Evolutionary conservation across 2,113 vertebrate species (phyloP).

Genomic region (Carassius auratus): DNA sequence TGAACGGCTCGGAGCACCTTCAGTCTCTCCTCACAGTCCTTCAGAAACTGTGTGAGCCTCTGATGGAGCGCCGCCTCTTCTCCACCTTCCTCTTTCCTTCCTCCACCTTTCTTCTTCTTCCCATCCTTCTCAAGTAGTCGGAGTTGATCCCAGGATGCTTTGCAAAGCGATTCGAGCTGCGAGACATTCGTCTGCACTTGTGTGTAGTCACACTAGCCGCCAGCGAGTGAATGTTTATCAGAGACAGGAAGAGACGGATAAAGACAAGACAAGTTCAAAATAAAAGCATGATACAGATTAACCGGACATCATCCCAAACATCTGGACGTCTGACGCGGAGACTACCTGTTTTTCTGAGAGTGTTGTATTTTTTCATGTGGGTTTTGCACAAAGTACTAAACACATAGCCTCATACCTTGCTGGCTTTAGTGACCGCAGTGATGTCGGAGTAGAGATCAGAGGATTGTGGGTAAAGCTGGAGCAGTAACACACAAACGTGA

Average conservation of each 20-base stretch:
- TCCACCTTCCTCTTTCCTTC: constrained; percentile 51
- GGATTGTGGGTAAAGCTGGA: constrained; percentile 76
- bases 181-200: constrained; percentile 69
- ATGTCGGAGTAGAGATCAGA: constrained; percentile 79
- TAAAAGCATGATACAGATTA: neutral
- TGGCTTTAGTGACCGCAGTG: constrained; percentile 70
- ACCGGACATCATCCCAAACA: too few species aligned
- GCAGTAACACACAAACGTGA: constrained; percentile 75
- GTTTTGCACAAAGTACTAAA: constrained; percentile 55
- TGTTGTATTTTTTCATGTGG: too few species aligned
- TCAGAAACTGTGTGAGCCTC: constrained; percentile 69
- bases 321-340: too few species aligned
- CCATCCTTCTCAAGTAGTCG: constrained; percentile 66
- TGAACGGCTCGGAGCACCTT: constrained; percentile 77
- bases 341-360: too few species aligned
- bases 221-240: constrained; percentile 38
- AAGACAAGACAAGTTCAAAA: neutral
- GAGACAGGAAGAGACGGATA: neutral
- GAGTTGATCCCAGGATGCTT: constrained; percentile 76
- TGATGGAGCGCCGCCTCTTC: constrained; percentile 56
- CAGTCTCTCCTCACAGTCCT: constrained; percentile 73
- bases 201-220: constrained; percentile 74
- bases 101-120: constrained; percentile 59
- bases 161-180: constrained; percentile 71
- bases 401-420: constrained; percentile 67